Evolutionary conservation across 1,140 invertebrate species (phyloP).

Genomic region (Megalopta genalis): DNA sequence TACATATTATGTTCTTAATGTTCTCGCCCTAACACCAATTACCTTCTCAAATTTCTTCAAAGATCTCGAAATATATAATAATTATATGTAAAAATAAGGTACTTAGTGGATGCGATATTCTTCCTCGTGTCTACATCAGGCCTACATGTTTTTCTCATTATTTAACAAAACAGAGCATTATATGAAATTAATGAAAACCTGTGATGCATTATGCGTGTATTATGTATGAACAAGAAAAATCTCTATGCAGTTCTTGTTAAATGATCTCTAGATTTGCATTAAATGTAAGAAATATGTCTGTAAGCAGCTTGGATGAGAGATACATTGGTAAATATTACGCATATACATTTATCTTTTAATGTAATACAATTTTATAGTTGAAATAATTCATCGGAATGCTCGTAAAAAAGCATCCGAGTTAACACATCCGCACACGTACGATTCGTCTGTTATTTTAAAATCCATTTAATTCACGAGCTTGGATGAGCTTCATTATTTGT

Average conservation of each 20-base stretch:
- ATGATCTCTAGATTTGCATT: slow-evolving; percentile 29
- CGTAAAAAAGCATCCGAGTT: slow-evolving; percentile 34
- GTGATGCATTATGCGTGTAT: neutral
- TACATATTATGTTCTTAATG: neutral
- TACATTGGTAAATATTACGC: slow-evolving; percentile 38
- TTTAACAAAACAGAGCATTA: neutral
- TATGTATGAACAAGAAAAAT: neutral
- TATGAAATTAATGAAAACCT: neutral
- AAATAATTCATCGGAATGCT: slow-evolving; percentile 41
- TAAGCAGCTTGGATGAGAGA: slow-evolving; percentile 32
- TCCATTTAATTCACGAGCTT: slow-evolving; percentile 51
- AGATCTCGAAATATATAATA: neutral
- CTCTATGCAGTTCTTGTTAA: slow-evolving; percentile 17
- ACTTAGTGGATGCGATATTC: neutral
- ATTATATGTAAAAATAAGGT: slow-evolving; percentile 28
- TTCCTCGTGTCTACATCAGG: neutral
- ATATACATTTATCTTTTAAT: slow-evolving; percentile 48
- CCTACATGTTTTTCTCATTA: neutral
- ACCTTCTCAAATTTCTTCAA: neutral
- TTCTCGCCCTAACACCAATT: neutral
- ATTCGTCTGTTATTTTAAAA: slow-evolving; percentile 35
- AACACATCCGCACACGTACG: slow-evolving; percentile 1
- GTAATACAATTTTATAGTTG: slow-evolving; percentile 27
- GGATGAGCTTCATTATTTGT: slow-evolving; percentile 48
- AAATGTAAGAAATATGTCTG: slow-evolving; percentile 33